Conservation (phyloP, 2,888 invertebrate species). For the Diarsia rubi region DNA sequence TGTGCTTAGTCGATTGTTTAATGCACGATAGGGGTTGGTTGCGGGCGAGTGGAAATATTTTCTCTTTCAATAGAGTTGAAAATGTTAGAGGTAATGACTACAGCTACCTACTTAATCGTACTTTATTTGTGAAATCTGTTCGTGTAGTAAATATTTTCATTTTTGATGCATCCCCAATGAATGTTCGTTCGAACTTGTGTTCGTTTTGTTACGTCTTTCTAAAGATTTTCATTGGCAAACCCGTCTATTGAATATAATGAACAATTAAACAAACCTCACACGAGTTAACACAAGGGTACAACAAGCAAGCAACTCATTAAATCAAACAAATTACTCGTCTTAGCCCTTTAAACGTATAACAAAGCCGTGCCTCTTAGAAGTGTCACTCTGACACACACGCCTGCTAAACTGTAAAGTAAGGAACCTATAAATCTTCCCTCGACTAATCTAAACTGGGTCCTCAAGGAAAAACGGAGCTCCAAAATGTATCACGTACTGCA, state of each 20-base stretch:
- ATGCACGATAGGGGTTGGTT: slow-evolving; percentile 24
- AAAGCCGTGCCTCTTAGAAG: slow-evolving; percentile 55
- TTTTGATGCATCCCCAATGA: neutral
- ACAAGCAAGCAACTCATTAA: slow-evolving; percentile 31
- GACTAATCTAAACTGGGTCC: slow-evolving; percentile 77
- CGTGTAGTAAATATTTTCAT: neutral
- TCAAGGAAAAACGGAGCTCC: slow-evolving; percentile 71
- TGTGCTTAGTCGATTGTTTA: slow-evolving; percentile 46
- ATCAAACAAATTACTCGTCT: slow-evolving; percentile 57
- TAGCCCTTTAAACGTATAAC: slow-evolving; percentile 56
- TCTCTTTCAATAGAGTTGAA: slow-evolving; percentile 6
- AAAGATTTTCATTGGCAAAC: neutral
- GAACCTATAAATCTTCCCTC: slow-evolving; percentile 78
- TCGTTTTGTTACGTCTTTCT: neutral
- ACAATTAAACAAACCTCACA: neutral
- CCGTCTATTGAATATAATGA: neutral
- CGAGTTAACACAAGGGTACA: slow-evolving; percentile 1
- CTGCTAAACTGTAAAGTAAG: slow-evolving; percentile 69
- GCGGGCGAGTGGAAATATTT: slow-evolving; percentile 7
- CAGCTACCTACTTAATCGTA: neutral
- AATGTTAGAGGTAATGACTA: neutral
- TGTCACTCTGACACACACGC: slow-evolving; percentile 67
- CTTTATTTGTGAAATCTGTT: neutral
- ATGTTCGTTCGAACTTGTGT: no score
- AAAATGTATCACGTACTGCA: slow-evolving; percentile 75